A percentile compares a stretch with the other conserved stretches of the same genome.
These are phyloP conservation scores for Athetis lepigone DNA, from an alignment of 2,888 invertebrate species.

Conservation along the genomic window DNA sequence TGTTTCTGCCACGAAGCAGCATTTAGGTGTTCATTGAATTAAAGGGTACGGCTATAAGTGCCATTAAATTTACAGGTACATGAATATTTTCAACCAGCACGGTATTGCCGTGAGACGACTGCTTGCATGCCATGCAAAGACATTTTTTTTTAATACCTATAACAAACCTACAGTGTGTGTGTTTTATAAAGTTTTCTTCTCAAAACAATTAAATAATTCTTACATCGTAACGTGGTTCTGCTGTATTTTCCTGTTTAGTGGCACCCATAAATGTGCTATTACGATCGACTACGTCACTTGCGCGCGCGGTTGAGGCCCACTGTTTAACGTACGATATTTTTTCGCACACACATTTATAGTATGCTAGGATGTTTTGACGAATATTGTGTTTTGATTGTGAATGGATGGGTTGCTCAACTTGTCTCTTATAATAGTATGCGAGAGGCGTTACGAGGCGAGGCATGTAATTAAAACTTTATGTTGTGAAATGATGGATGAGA, in stretches of 20 bases:
- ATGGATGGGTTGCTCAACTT: slow-evolving; percentile 40
- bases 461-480: slow-evolving; percentile 13
- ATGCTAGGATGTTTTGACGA: slow-evolving; percentile 35
- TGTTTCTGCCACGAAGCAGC: no score
- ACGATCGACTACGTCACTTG: slow-evolving; percentile 54
- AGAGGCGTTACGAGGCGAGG: slow-evolving; percentile 22
- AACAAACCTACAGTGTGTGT: no score
- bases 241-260: slow-evolving; percentile 19
- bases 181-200: no score
- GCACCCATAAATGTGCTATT: slow-evolving; percentile 54
- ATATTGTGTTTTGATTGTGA: slow-evolving; percentile 49
- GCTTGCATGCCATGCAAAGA: no score
- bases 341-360: slow-evolving; percentile 56
- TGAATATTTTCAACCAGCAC: no score
- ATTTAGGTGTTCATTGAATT: no score
- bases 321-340: slow-evolving; percentile 55
- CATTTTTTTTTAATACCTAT: no score
- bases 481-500: slow-evolving; percentile 11
- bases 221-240: slow-evolving; percentile 7
- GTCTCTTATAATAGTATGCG: slow-evolving; percentile 25
- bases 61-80: no score
- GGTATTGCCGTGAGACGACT: no score
- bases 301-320: slow-evolving; percentile 50
- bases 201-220: neutral
- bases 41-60: no score